These are phyloP conservation scores for Cantharis lateralis DNA, from an alignment of 2,888 invertebrate genomes.

Conservation along the genomic window DNA sequence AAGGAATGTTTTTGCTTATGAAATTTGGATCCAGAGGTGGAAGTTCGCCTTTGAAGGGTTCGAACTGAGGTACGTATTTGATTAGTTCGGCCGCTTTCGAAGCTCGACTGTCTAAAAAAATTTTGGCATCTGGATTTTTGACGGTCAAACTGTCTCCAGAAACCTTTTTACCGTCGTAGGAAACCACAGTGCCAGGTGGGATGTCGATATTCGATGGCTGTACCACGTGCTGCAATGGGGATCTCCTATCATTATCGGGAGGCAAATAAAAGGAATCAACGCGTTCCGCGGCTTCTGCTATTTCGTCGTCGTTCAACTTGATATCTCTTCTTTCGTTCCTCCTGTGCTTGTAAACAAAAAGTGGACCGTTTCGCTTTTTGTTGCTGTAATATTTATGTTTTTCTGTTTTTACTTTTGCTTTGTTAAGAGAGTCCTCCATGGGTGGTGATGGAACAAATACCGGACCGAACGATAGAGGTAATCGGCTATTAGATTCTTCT, in stretches of 20 bases:
- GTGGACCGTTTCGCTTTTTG: conserved; percentile 35
- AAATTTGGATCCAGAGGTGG: conserved; percentile 64
- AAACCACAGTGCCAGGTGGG: conserved; percentile 65
- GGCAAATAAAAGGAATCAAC: conserved; percentile 76
- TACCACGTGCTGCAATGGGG: conserved; percentile 36
- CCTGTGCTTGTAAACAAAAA: conserved; percentile 29
- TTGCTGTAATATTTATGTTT: conserved; percentile 45
- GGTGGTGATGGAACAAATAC: conserved; percentile 81
- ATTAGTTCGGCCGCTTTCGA: conserved; percentile 65
- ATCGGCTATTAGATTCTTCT: conserved; percentile 57
- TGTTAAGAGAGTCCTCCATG: conserved; percentile 60
- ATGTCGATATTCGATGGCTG: conserved; percentile 57
- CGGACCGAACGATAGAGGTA: conserved; percentile 73
- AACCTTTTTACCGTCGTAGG: conserved; percentile 77
- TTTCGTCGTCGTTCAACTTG: conserved; percentile 46
- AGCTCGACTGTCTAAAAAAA: conserved; percentile 45
- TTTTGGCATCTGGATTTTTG: conserved; percentile 42
- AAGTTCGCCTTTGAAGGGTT: conserved; percentile 74
- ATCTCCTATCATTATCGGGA: conserved; percentile 61
- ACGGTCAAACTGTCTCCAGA: conserved; percentile 67
- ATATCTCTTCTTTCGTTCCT: conserved; percentile 23
- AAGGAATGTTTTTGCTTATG: conserved; percentile 50
- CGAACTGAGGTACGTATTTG: conserved; percentile 71
- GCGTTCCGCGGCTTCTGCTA: conserved; percentile 73
- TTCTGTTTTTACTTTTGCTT: conserved; percentile 33